Evolutionary conservation across 1,140 invertebrate species (phyloP), one percentile per base, ranked within the genome.

Genomic region (Asobara japonica): DNA sequence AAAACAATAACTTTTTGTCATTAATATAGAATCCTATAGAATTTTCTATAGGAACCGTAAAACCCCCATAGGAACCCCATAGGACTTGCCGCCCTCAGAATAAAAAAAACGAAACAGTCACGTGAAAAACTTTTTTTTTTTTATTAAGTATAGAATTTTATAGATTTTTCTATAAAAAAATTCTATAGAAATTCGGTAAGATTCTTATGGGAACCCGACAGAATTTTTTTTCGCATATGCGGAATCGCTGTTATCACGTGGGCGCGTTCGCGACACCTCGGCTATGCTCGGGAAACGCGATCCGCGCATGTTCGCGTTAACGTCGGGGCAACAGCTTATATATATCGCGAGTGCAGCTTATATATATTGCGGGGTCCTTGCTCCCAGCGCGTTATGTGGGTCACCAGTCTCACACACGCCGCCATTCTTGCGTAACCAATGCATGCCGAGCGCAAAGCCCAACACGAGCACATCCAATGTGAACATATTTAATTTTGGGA

Each of bases 381-480:
- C 86, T 84, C 86, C 79, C 85, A 82, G 80, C n/a, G 78, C 77
- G 82, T 83, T 86, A 88, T 88, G 83, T 88, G 78, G 86, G 86
- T 88, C 86, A 88, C 83, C 85, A 87, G 86, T 87, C 86, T 87
- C 83, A 86, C 85, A 87, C 86, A 86, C 86, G 84, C 81, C 77
- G 79, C 81, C 79, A 78, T 84, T 85, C 84, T 87, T 86, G 85
- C 86, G 86, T 87, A 88, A 87, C 84, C 82, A 84, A 83, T 85
- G 84, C 83, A 86, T 81, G 80, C 84, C 20, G 51, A 56, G 51
- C n/a, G 51, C 71, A 56, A 61, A 71, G 33, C 77, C 82, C 77
- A 76, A 72, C 79, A 74, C 56, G 64, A 71, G 29, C 70, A 65
- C 72, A 45, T 16, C 41, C 41, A 45, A 45, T 45, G 41, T 45